Base-by-base conservation (phyloP, 2,797 vertebrate species). In the Cossypha heuglini region DNA sequence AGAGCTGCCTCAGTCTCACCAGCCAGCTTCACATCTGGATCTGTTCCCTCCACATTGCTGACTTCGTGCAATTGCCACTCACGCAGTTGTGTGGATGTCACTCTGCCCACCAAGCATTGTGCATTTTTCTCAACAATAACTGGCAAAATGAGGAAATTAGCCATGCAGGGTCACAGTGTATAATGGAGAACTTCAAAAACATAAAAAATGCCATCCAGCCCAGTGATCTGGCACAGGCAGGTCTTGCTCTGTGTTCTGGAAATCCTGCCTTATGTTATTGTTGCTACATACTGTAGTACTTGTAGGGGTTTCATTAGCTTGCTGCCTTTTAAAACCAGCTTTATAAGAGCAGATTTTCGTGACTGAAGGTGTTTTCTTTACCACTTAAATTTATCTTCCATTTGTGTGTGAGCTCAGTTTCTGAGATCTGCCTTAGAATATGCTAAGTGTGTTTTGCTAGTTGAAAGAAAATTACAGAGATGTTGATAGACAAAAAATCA, bases 381-480 rank as follows among this genome's bases (percentile, higher is more conserved):
- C 16, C 11, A 14, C 40, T 40, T 62, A 35, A 35, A 43, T 77
- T 59, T 67, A 42, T 45, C 9, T 80, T 38, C 49, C 15, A 9
- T 84, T 73, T 76, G 17, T 48, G 31, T 45, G 28, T 2, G 6
- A 79, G 55, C 19, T 67, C 9, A n/a, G 3, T 51, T 88, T 85
- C 35, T 62, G 13, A 62, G 40, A 33, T 75, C 62, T 73, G 71
- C 63, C 43, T 87, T 72, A 61, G 59, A 58, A 72, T 78, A 59
- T 79, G 48, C 31, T 76, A 73, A 76, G 46, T 71, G 20, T 73
- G 24, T 82, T 91, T 90, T 71, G 20, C 59, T 85, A 59, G 49
- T 58, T 86, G 26, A 72, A 85, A 79, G 72, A 79, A 75, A 79
- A 82, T 49, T 76, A n/a, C 21, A n/a, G 75, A 21, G 15, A 29